These are phyloP conservation scores for Aulostomus chinensis DNA, from an alignment of 2,797 vertebrate species.

Conservation along the genomic window DNA sequence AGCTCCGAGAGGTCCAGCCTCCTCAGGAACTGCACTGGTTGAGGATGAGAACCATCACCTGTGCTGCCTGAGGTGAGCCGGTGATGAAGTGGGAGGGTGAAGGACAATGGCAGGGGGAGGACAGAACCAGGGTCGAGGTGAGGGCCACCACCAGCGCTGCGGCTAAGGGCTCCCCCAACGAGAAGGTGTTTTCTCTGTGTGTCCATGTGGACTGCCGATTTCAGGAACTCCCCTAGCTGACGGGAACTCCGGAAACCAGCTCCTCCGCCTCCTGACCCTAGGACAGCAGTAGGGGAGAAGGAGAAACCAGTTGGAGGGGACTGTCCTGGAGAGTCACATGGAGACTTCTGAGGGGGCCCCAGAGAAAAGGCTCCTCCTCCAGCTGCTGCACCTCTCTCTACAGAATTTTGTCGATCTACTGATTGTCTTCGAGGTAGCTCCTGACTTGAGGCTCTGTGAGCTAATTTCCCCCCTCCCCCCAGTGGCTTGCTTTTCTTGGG, in stretches of 20 bases:
- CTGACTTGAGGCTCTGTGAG: conserved; percentile 85
- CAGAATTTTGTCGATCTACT: conserved; percentile 92
- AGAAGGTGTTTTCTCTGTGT: conserved; percentile 89
- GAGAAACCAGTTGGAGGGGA: conserved; percentile 91
- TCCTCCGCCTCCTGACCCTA: conserved; percentile 39
- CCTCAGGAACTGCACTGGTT: conserved; percentile 93
- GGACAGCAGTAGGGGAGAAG: conserved; percentile 78
- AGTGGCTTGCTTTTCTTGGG: conserved; percentile 85
- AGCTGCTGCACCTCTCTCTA: conserved; percentile 82
- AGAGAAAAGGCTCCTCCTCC: conserved; percentile 63
- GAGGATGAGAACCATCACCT: conserved; percentile 56
- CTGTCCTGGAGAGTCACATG: conserved; percentile 90
- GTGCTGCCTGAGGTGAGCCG: conserved; percentile 83
- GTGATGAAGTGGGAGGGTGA: conserved; percentile 76
- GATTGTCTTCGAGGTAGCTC: conserved; percentile 91
- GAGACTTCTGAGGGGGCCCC: conserved; percentile 80
- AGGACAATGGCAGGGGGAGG: conserved; percentile 67
- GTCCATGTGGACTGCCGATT: conserved; percentile 93
- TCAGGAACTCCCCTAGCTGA: conserved; percentile 95
- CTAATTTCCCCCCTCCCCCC: conserved; percentile 74
- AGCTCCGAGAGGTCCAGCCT: conserved; percentile 97
- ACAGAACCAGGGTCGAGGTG: conserved; percentile 68
- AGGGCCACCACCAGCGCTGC: conserved; percentile 45
- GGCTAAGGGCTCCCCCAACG: conserved; percentile 73
- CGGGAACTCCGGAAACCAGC: conserved; percentile 87